Evolutionary conservation across 2,113 vertebrate genomes (phyloP).

Genomic region (Axis porcinus): DNA sequence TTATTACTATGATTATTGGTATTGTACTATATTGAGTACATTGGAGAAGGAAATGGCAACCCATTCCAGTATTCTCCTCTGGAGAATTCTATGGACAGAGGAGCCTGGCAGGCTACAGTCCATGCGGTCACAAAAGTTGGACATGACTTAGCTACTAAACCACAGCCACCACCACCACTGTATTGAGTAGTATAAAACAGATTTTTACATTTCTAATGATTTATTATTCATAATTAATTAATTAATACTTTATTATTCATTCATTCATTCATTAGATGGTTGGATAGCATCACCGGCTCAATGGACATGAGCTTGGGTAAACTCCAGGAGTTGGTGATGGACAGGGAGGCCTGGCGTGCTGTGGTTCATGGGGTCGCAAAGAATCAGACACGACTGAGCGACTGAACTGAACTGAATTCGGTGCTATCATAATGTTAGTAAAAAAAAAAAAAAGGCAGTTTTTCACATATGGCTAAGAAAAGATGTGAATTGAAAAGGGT

Average conservation of each 20-base stretch:
- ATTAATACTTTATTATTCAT: neutral
- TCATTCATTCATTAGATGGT: neutral
- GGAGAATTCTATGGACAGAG: neutral
- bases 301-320: neutral
- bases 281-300: neutral
- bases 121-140: neutral
- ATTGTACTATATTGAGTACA: neutral
- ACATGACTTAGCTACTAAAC: neutral
- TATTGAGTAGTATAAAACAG: neutral
- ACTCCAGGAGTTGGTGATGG: neutral
- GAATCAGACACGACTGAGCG: accelerated
- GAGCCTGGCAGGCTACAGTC: neutral
- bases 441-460: constrained; percentile 24
- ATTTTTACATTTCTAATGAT: neutral
- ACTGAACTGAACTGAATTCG: neutral
- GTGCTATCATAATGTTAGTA: neutral
- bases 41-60: neutral
- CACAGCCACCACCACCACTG: neutral
- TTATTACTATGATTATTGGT: neutral
- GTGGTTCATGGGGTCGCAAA: neutral
- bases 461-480: constrained; percentile 14
- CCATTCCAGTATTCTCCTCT: neutral
- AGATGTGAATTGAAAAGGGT: neutral
- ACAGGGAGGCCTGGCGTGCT: neutral
- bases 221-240: neutral